Base-by-base conservation (phyloP, 2,797 vertebrate species). In the Acipenser ruthenus region DNA sequence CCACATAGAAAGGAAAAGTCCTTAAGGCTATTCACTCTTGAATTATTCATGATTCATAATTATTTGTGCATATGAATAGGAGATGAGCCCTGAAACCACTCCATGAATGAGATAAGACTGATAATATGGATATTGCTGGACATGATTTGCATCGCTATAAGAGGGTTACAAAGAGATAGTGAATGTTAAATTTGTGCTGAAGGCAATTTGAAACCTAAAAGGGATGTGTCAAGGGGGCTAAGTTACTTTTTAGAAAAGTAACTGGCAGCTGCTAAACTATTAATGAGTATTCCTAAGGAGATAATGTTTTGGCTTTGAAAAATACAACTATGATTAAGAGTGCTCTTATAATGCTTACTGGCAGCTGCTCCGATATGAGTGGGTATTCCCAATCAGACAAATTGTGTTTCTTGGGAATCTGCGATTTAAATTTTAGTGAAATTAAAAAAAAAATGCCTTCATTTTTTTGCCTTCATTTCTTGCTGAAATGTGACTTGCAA, bases 41-140 rank as follows among this genome's bases (percentile, higher is more conserved):
- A 62, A 62, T 62, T 62, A 62, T 62, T 37, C 37, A 62, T 62
- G 60, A 62, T 62, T 62, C 60, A 62, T 62, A 62, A 62, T 62
- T 62, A 62, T 62, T 62, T 62, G 60, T 62, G 60, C 60, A 62
- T 62, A 62, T 62, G 60, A 62, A 18, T 23, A 62, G 60, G 13
- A 62, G 60, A 62, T 62, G 60, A 62, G 60, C 60, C 60, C 18
- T 62, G 60, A 62, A 62, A 62, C 18, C 60, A 62, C 60, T 62
- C 47, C 1, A 62, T 37, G 60, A 58, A 58, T 58, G 15, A 58
- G 55, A 58, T 58, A 13, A 62, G 60, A 62, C 10, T 62, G 37
- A 62, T 62, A 37, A 62, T 62, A 62, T 62, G 60, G 11, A 62
- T 48, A 37, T 37, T n/a, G 13, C 47, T 48, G 60, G 60, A 62